Percentiles rank a stretch among this genome's conserved stretches.
These are phyloP conservation scores for Dendrocincla tyrannina DNA, from an alignment of 2,797 vertebrate genomes.

Conservation along the genomic window DNA sequence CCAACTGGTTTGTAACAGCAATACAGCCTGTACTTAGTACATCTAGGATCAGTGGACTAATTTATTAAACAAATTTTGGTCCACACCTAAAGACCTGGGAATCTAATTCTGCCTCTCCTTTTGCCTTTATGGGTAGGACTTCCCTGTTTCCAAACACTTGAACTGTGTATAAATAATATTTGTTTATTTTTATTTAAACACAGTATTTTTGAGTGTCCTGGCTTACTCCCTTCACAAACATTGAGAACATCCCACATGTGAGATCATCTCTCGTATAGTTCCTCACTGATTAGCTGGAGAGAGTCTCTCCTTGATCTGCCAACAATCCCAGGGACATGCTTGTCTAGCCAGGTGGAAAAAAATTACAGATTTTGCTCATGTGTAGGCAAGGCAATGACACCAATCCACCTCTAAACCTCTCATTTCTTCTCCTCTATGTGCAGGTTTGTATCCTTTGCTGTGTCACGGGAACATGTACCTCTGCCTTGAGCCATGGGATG, in stretches of 20 bases:
- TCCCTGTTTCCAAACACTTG: neutral
- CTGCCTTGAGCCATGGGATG: neutral
- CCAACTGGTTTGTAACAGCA: neutral
- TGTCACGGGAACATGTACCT: accelerated
- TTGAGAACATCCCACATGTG: neutral
- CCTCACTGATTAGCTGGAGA: neutral
- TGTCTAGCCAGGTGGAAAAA: neutral
- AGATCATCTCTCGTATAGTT: neutral
- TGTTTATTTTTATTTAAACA: neutral
- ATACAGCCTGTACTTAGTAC: neutral
- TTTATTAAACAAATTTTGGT: neutral
- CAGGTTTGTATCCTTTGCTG: neutral
- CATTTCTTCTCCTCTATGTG: neutral
- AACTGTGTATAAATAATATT: neutral
- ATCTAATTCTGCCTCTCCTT: neutral
- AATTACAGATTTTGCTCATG: neutral
- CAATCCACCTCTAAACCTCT: neutral
- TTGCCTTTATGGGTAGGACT: neutral
- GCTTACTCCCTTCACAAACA: constrained; percentile 25
- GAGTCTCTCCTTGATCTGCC: neutral
- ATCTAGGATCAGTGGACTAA: neutral
- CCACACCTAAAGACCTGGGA: neutral
- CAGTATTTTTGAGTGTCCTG: neutral
- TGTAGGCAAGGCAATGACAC: neutral
- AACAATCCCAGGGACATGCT: neutral